phyloP scores from a whole-genome alignment of 2,888 invertebrate species.

The Drosophila villosipedis region DNA sequence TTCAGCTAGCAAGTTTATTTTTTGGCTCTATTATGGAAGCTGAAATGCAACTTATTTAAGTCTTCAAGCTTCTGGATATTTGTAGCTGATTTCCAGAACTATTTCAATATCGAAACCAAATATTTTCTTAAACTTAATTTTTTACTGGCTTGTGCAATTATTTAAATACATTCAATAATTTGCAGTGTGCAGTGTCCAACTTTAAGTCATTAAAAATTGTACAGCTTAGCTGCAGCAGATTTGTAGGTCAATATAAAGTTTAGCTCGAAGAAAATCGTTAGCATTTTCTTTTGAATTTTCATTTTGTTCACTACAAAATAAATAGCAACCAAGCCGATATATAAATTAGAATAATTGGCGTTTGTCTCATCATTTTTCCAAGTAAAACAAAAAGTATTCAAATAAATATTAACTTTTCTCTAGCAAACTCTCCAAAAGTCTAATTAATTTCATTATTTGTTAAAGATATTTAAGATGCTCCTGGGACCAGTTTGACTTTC shows the following conservation, averaged over 20 bases:
- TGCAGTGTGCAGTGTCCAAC: neutral
- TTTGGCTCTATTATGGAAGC: conserved; percentile 12
- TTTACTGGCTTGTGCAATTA: neutral
- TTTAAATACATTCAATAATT: neutral
- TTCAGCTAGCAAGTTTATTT: conserved; percentile 23
- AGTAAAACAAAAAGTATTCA: neutral
- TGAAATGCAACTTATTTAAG: conserved; percentile 10
- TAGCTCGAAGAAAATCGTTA: neutral
- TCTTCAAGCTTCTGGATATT: neutral
- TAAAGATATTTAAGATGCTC: neutral
- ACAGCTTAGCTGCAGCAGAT: neutral
- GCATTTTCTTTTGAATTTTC: neutral
- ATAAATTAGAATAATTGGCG: neutral
- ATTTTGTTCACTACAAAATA: neutral
- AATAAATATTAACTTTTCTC: neutral
- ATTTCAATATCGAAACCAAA: conserved; percentile 4
- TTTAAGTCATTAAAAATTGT: no score
- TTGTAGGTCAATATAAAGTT: neutral
- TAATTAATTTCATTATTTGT: neutral
- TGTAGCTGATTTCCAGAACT: neutral
- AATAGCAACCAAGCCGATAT: neutral
- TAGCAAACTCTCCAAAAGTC: neutral
- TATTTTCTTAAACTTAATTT: neutral
- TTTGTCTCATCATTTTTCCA: neutral
- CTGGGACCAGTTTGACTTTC: neutral